Evolutionary conservation across 2,888 invertebrate genomes (phyloP).

Genomic region (Tiphia femorata): DNA sequence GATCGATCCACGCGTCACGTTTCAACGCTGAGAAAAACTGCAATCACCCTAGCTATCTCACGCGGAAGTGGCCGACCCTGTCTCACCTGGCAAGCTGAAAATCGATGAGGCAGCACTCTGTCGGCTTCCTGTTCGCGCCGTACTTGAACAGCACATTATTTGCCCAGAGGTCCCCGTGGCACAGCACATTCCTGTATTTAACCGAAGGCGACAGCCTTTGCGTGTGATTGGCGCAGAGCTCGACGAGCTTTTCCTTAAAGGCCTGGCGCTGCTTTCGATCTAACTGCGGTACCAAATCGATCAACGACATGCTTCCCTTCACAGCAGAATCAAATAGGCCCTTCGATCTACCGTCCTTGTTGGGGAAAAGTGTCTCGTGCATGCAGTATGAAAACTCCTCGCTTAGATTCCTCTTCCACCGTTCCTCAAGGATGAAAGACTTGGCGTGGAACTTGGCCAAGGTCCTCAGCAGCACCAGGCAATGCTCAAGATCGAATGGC

Average conservation of each 20-base stretch:
- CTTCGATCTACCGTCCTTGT: conserved; percentile 31
- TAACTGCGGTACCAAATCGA: conserved; percentile 43
- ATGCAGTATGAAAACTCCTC: conserved; percentile 50
- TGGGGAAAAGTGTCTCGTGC: conserved; percentile 55
- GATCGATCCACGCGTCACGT: too few species aligned
- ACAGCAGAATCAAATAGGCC: conserved; percentile 52
- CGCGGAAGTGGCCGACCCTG: too few species aligned
- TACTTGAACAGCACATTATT: conserved; percentile 66
- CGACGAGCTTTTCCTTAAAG: conserved; percentile 43
- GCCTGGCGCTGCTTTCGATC: conserved; percentile 29
- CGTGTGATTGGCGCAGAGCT: conserved; percentile 34
- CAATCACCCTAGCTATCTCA: too few species aligned
- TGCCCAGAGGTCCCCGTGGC: conserved; percentile 66
- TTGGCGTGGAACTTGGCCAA: conserved; percentile 77
- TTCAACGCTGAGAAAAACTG: too few species aligned
- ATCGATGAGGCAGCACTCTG: conserved; percentile 61
- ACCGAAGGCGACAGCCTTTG: conserved; percentile 48
- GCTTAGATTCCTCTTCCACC: conserved; percentile 45
- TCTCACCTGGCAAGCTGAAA: conserved; percentile 73
- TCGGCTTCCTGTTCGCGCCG: conserved; percentile 47
- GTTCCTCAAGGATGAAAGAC: conserved; percentile 69
- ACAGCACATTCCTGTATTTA: conserved; percentile 58
- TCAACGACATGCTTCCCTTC: conserved; percentile 52
- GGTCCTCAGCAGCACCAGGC: conserved; percentile 73
- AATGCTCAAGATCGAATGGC: conserved; percentile 75